phyloP scores from a whole-genome alignment of 1,140 invertebrate genomes.

The Wasmannia auropunctata region DNA sequence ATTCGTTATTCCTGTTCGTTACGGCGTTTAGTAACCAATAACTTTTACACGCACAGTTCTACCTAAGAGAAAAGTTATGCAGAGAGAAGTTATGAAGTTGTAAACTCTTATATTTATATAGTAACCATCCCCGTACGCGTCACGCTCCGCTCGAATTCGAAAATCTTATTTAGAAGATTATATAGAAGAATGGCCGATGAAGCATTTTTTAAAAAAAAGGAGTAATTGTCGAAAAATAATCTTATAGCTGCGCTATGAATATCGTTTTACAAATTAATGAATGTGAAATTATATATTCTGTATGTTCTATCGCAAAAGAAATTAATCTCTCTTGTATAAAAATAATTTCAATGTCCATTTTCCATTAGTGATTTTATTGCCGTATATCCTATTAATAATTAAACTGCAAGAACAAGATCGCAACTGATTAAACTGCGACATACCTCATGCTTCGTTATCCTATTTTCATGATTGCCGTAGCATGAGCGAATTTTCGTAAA shows the following conservation, averaged over 20 bases:
- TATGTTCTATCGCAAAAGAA: not conserved
- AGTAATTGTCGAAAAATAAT: too few species aligned
- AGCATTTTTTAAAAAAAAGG: not conserved
- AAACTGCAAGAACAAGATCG: not conserved
- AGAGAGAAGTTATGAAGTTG: constrained; percentile 48
- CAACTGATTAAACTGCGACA: not conserved
- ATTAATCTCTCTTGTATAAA: not conserved
- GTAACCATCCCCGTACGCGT: not conserved
- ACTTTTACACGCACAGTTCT: constrained; percentile 11
- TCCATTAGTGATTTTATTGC: not conserved
- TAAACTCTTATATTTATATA: constrained; percentile 42
- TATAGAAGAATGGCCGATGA: too few species aligned
- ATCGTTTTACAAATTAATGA: not conserved
- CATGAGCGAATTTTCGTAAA: constrained; percentile 9
- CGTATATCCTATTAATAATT: not conserved
- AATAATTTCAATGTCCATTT: not conserved
- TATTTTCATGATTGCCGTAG: not conserved
- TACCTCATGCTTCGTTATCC: not conserved
- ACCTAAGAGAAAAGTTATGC: not conserved
- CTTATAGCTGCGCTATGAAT: too few species aligned
- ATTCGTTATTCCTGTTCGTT: constrained; percentile 64
- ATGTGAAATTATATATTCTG: not conserved
- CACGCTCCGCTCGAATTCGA: not conserved
- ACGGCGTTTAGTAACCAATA: constrained; percentile 41
- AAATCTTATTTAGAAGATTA: not conserved